phyloP scores from a whole-genome alignment of 2,797 vertebrate species.

The Hyperoplus immaculatus region DNA sequence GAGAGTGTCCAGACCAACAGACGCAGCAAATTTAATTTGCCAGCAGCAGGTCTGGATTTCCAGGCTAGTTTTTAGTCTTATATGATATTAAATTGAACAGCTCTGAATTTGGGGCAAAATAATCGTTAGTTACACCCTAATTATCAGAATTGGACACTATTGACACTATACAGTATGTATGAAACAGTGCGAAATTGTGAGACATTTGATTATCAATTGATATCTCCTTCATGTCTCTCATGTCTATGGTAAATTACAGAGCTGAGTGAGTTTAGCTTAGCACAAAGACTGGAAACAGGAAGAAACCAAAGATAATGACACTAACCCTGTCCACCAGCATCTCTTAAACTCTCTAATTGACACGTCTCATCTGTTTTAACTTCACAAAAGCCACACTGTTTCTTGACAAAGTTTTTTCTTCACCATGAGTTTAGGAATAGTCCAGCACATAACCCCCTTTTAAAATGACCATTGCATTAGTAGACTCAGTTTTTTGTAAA shows the following conservation, averaged over 20 bases:
- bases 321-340: not conserved
- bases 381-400: not conserved
- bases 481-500: not conserved
- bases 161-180: not conserved
- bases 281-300: no score
- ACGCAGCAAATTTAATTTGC: no score
- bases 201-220: not conserved
- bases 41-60: no score
- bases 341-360: not conserved
- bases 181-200: not conserved
- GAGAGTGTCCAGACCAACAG: no score
- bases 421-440: not conserved
- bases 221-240: no score
- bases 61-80: not conserved
- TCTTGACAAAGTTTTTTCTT: not conserved
- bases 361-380: not conserved
- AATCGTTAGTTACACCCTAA: not conserved
- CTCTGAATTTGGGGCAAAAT: not conserved
- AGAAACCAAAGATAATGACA: not conserved
- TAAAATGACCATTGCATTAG: not conserved
- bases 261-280: no score
- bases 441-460: not conserved
- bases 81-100: not conserved
- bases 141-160: not conserved
- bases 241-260: no score